These are phyloP conservation scores for Falcaria lacertinaria DNA, from an alignment of 2,888 invertebrate genomes.

Conservation along the genomic window DNA sequence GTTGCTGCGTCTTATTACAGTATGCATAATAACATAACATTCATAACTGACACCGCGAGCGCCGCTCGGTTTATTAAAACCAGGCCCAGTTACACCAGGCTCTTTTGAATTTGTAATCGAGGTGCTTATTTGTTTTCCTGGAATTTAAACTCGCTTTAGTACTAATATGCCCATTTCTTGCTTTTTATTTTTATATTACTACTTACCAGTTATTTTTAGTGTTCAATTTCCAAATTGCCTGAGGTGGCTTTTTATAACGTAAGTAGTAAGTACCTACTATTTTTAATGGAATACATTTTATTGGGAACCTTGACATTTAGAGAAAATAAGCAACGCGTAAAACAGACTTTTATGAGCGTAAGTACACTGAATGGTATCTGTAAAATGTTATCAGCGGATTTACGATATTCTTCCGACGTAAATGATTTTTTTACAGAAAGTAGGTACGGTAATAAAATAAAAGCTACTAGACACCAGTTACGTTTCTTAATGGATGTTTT, in stretches of 20 bases:
- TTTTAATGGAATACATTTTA: slow-evolving; percentile 1
- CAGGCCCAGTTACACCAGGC: slow-evolving; percentile 33
- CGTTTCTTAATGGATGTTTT: background rate
- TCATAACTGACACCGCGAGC: slow-evolving; percentile 52
- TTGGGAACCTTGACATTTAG: background rate
- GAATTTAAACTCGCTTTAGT: slow-evolving; percentile 22
- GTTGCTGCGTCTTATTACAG: slow-evolving; percentile 50
- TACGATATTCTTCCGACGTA: background rate
- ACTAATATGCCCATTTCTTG: slow-evolving; percentile 9
- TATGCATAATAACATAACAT: slow-evolving; percentile 59
- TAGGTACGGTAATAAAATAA: background rate
- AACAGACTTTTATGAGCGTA: background rate
- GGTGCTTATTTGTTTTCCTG: slow-evolving; percentile 43
- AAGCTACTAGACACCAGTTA: background rate
- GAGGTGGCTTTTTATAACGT: background rate
- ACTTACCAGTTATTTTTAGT: background rate
- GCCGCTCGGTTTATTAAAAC: slow-evolving; percentile 55
- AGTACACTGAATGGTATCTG: background rate
- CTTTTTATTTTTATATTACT: background rate
- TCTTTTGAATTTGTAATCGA: slow-evolving; percentile 53
- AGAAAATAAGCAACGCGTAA: background rate
- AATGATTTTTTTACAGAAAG: background rate
- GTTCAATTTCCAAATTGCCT: background rate
- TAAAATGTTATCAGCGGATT: background rate
- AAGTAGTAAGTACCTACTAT: background rate